phyloP scores from a whole-genome alignment of 2,888 invertebrate species.

The Rhingia campestris region DNA sequence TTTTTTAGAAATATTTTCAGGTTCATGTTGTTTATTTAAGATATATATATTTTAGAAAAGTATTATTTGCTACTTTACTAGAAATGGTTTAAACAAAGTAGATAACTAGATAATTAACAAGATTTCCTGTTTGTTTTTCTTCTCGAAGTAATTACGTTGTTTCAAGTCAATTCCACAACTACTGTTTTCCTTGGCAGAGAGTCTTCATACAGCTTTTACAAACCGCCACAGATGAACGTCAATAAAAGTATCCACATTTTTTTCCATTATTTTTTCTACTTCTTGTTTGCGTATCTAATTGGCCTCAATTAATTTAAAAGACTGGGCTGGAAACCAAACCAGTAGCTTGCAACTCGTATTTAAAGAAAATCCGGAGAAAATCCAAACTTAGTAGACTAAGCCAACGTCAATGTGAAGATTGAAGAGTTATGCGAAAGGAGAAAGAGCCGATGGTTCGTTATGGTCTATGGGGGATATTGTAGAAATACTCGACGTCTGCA shows the following conservation, averaged over 20 bases:
- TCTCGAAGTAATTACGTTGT: constrained; percentile 15
- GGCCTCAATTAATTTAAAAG: constrained; percentile 32
- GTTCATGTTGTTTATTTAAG: no score
- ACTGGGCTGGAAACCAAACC: neutral
- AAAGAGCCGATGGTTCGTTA: neutral
- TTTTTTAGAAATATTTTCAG: no score
- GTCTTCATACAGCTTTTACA: neutral
- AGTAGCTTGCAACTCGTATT: constrained; percentile 5
- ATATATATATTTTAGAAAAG: no score
- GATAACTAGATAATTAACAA: no score
- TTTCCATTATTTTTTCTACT: neutral
- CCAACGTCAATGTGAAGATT: neutral
- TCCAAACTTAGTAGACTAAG: neutral
- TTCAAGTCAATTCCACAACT: constrained; percentile 17
- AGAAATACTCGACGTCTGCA: neutral
- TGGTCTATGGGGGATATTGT: neutral
- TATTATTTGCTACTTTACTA: no score
- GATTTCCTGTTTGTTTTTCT: constrained; percentile 11
- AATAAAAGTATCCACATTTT: neutral
- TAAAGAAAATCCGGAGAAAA: constrained; percentile 33
- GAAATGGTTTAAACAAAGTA: no score
- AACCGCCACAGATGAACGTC: neutral
- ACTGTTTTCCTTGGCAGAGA: constrained; percentile 4
- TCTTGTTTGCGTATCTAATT: constrained; percentile 26
- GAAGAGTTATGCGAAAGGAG: constrained; percentile 1